Evolutionary conservation across 2,797 vertebrate species (phyloP).

Genomic region (Neosalanx taihuensis): DNA sequence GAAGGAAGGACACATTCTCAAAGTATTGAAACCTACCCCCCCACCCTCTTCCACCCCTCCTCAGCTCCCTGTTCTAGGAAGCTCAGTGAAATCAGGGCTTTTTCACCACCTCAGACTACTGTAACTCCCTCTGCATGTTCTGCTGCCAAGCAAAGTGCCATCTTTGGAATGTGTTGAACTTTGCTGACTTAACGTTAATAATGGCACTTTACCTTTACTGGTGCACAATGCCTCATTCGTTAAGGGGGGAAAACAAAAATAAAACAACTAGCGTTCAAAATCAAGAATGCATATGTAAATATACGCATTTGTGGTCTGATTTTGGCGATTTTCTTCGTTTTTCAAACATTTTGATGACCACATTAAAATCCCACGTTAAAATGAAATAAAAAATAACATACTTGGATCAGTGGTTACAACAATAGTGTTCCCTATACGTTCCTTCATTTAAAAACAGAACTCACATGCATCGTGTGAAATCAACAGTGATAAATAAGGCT

Average conservation of each 20-base stretch:
- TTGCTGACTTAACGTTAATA: constrained; percentile 40
- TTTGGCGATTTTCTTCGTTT: background rate
- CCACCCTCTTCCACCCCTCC: no score
- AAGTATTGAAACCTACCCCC: no score
- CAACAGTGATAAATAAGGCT: constrained; percentile 67
- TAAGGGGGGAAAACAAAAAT: constrained; percentile 20
- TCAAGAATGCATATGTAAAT: background rate
- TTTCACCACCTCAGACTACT: constrained; percentile 12
- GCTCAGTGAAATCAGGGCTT: constrained; percentile 15
- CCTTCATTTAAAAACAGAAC: constrained; percentile 39
- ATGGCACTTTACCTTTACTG: constrained; percentile 57
- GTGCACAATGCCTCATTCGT: constrained; percentile 22
- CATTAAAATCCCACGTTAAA: no score
- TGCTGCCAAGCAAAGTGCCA: constrained; percentile 29
- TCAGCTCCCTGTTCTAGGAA: no score
- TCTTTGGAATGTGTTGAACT: constrained; percentile 74
- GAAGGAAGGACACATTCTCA: background rate
- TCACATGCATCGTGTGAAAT: constrained; percentile 10
- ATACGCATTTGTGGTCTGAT: background rate
- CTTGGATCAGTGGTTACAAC: constrained; percentile 12
- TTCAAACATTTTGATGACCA: no score
- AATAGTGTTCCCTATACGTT: constrained; percentile 48
- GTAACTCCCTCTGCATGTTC: constrained; percentile 16
- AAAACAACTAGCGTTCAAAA: background rate
- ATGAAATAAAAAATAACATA: background rate